Percentiles rank a stretch among this genome's conserved stretches.
These are phyloP conservation scores for Porphyrio hochstetteri DNA, from an alignment of 2,113 vertebrate genomes.

Conservation along the genomic window DNA sequence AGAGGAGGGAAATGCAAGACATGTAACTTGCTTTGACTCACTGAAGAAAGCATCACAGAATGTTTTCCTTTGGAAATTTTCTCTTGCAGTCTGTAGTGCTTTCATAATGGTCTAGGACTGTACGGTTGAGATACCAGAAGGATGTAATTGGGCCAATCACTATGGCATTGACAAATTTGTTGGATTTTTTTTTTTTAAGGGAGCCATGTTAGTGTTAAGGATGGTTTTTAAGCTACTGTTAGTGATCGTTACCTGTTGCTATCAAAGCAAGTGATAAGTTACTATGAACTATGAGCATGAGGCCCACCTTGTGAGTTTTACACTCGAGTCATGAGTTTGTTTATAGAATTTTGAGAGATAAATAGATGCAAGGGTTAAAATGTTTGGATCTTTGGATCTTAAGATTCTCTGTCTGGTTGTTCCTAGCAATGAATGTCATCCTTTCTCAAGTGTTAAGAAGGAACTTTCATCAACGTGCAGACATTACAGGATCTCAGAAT, in stretches of 20 bases:
- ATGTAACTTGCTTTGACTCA: background rate
- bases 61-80: background rate
- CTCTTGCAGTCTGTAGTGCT: background rate
- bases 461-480: background rate
- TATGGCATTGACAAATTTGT: background rate
- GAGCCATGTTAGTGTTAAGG: background rate
- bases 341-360: background rate
- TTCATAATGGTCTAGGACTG: background rate
- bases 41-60: background rate
- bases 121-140: background rate
- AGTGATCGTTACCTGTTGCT: background rate
- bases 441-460: background rate
- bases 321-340: background rate
- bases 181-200: background rate
- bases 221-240: constrained; percentile 2
- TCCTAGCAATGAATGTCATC: background rate
- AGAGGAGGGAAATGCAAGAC: background rate
- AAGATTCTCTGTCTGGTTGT: background rate
- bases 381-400: background rate
- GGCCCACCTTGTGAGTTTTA: background rate
- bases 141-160: background rate
- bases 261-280: background rate
- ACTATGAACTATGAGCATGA: background rate
- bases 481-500: background rate
- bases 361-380: background rate